Conservation (phyloP, 2,888 invertebrate genomes). For the Sinohyriopsis cumingii region DNA sequence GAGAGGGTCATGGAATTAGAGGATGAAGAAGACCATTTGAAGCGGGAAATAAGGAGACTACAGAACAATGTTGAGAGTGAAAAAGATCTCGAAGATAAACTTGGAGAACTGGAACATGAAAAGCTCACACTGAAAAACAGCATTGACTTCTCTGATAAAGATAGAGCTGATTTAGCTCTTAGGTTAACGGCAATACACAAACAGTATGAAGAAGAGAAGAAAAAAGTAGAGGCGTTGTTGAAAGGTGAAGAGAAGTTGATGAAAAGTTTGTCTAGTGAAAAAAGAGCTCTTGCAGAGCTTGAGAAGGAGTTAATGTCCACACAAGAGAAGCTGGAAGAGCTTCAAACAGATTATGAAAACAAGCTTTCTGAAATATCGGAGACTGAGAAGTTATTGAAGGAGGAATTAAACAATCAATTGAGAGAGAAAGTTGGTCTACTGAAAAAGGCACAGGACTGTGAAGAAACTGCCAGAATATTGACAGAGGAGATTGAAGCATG, state of each 20-base stretch:
- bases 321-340: conserved; percentile 50
- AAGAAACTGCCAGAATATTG: conserved; percentile 36
- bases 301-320: conserved; percentile 45
- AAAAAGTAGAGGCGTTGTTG: conserved; percentile 38
- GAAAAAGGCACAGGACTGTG: conserved; percentile 38
- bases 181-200: conserved; percentile 31
- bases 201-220: conserved; percentile 42
- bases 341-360: conserved; percentile 54
- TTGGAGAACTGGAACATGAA: conserved; percentile 34
- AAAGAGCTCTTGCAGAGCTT: conserved; percentile 41
- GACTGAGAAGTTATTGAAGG: conserved; percentile 26
- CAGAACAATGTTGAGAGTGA: conserved; percentile 28
- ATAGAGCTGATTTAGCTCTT: conserved; percentile 36
- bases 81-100: conserved; percentile 35
- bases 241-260: conserved; percentile 44
- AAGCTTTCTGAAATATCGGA: conserved; percentile 34
- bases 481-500: conserved; percentile 37
- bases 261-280: conserved; percentile 40
- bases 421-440: conserved; percentile 36
- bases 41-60: conserved; percentile 39
- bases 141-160: conserved; percentile 26
- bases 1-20: conserved; percentile 63
- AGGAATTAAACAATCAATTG: conserved; percentile 30
- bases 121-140: conserved; percentile 32
- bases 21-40: conserved; percentile 46